Base-by-base conservation (phyloP, 1,140 invertebrate genomes). In the Heliconius hermathena region DNA sequence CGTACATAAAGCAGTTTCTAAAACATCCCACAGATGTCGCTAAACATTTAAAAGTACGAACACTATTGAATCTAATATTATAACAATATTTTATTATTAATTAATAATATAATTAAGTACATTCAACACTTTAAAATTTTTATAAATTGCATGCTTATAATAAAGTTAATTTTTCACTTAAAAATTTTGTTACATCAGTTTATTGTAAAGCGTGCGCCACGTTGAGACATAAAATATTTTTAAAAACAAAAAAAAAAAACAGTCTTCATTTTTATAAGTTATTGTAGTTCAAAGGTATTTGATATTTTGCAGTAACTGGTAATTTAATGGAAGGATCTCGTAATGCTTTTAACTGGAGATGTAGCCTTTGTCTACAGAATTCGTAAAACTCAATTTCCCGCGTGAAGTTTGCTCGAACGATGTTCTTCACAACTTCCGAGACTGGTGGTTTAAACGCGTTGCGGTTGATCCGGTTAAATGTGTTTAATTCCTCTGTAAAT, bases 321-420 rank as follows among this genome's bases (percentile, higher is more conserved):
- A 89, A 54, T 1, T 85, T 79, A 20, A 93, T 85, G 1, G 87
- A 74, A 3, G 95, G 94, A 73, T 96, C 91, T 87, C 96, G 95
- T 8, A 98, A 93, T 0, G 97, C 97, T 49, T 97, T 93, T 80
- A 97, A 95, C 90, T 98, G 98, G 89, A 96, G 96, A 84, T 98
- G 96, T 11, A 99, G 94, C 85, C 98, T 95, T 90, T 98, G 97
- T 84, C 96, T 96, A 88, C 98, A 98, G 88, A 98, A 99, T 87
- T 98, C 97, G 91, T 98, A 99, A 90, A 99, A 98, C 89, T 98
- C 98, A 29, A 98, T 98, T 94, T 99, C 98, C 76, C 97, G 95
- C 0, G 98, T 98, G 88, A 99, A 98, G 90, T 98, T 98, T 70
- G 95, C 95, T 80, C 97, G 95, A 0, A 98, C 97, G n/a, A 98